Base-by-base conservation (phyloP, 2,797 vertebrate species). In the Hoplostethus mediterraneus region DNA sequence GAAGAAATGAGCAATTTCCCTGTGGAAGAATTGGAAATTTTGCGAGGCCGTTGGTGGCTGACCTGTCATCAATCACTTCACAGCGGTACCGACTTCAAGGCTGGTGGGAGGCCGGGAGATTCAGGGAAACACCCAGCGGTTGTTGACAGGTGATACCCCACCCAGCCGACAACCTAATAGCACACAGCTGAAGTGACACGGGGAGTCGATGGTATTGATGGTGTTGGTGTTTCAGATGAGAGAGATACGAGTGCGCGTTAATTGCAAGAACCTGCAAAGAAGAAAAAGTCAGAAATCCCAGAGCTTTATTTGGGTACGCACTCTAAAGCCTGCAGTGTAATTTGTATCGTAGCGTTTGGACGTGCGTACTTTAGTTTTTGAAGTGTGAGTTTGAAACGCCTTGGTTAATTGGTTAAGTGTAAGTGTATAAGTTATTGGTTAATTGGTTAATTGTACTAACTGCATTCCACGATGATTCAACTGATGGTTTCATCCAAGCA, bases 1-100 rank as follows among this genome's bases (percentile, higher is more conserved):
- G 83, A 81, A 97, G 96, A 97, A 99, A 99, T 98, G 95, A 98
- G 95, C 96, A 98, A 98, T 99, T 98, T 99, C 98, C 97, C 97
- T 91, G 92, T 93, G 96, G 96, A 98, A 97, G 89, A 96, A 97
- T 97, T 96, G 97, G 95, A 97, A 97, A 97, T 97, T 97, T 95
- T 94, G 95, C 91, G 87, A 95, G 96, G 94, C 96, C 95, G 74
- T 93, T 95, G 96, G 95, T 86, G 93, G 92, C 94, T 97, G 97
- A 98, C 97, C 97, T 94, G 95, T 97, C 95, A 99, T 99, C 97
- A 98, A 99, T 99, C 97, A 99, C 95, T 92, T 95, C 95, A 80
- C 78, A 81, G 81, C 77, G 47, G 82, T 94, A 90, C 93, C 89
- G 93, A 94, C 92, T 95, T 93, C 91, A 75, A 85, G 93, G 94